These are phyloP conservation scores for Zygothrica quintamaculata DNA, from an alignment of 2,888 invertebrate species.

Conservation along the genomic window DNA sequence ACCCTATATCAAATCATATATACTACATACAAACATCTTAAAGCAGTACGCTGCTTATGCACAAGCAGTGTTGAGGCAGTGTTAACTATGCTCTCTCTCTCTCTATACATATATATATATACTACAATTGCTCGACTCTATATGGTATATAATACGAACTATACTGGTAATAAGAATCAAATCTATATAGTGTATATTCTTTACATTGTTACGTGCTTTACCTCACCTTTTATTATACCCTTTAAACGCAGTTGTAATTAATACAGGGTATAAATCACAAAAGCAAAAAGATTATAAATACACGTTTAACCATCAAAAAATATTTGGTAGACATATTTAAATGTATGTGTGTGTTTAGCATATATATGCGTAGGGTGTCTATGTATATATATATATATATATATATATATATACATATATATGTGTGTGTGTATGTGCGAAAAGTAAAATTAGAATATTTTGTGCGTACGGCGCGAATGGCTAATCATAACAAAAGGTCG, in stretches of 20 bases:
- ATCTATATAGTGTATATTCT: no score
- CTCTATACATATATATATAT: no score
- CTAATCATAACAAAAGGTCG: conserved; percentile 75
- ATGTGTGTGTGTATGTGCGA: conserved; percentile 58
- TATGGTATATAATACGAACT: no score
- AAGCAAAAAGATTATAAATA: conserved; percentile 54
- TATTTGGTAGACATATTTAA: conserved; percentile 42
- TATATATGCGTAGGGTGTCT: conserved; percentile 23
- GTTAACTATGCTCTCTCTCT: no score
- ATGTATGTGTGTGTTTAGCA: conserved; percentile 17
- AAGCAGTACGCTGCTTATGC: neutral
- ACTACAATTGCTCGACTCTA: no score
- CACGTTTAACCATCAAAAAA: conserved; percentile 43
- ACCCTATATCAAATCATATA: neutral
- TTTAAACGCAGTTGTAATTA: no score
- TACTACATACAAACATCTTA: conserved; percentile 3
- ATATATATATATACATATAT: conserved; percentile 8
- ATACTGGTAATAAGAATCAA: no score
- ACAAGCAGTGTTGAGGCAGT: no score
- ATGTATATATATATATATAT: conserved; percentile 26
- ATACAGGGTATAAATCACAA: conserved; percentile 37
- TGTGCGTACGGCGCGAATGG: conserved; percentile 75
- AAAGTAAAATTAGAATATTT: conserved; percentile 78
- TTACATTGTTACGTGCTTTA: neutral
- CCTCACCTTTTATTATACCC: no score